phyloP scores from a whole-genome alignment of 2,797 vertebrate genomes.

The Silurus aristotelis region DNA sequence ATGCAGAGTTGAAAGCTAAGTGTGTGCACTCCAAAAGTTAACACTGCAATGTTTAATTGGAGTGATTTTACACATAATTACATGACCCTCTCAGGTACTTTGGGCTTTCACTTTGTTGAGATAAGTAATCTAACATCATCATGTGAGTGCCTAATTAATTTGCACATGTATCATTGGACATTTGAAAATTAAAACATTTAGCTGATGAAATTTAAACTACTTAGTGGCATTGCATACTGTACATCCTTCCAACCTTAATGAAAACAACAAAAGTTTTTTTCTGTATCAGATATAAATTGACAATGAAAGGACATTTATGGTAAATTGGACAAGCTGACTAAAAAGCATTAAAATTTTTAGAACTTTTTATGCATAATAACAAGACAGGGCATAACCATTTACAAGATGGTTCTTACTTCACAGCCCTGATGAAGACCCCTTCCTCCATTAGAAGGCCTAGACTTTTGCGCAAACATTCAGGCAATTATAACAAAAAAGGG shows the following conservation, averaged over 20 bases:
- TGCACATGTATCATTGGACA: constrained; percentile 44
- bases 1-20: constrained; percentile 66
- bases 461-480: constrained; percentile 81
- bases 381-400: constrained; percentile 72
- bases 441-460: constrained; percentile 74
- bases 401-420: constrained; percentile 73
- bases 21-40: constrained; percentile 80
- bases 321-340: neutral
- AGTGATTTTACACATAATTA: constrained; percentile 82
- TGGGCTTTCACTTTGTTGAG: constrained; percentile 80
- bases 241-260: constrained; percentile 66
- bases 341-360: constrained; percentile 50
- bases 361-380: constrained; percentile 78
- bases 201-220: constrained; percentile 51
- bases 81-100: constrained; percentile 80
- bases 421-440: constrained; percentile 75
- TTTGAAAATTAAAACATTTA: constrained; percentile 49
- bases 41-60: constrained; percentile 80
- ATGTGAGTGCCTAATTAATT: constrained; percentile 63
- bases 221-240: constrained; percentile 26
- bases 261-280: constrained; percentile 50
- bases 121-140: constrained; percentile 76
- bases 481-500: constrained; percentile 82
- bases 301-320: constrained; percentile 3
- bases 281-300: constrained; percentile 1